Base-by-base conservation (phyloP, 1,140 invertebrate genomes). In the Bombyx mandarina region DNA sequence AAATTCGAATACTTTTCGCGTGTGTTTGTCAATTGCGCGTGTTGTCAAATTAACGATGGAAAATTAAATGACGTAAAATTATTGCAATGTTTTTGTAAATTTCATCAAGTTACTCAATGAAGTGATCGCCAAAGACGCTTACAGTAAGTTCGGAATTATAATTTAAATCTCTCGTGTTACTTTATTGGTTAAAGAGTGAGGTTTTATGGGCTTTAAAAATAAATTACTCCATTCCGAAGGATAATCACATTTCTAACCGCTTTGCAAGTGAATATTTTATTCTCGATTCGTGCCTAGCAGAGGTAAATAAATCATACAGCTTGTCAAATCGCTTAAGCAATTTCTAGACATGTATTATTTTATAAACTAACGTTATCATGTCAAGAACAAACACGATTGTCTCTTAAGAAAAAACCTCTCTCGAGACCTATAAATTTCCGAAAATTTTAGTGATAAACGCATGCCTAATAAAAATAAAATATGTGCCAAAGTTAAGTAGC, bases 121-220 rank as follows among this genome's bases (percentile, higher is more conserved):
- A 35, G 26, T 35, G 26, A 35, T 35, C 26, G 26, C 26, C 26
- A 35, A 35, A 35, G 26, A 35, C 26, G 26, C 4, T 35, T 35
- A 35, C 26, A 35, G 26, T 35, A 35, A 35, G 26, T 35, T 35
- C 26, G 26, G 26, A 35, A 35, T 5, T 35, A 73, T 75, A 75
- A 75, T 70, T 70, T 54, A 62, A 67, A 67, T 35, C 26, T 35
- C 52, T 72, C 72, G 68, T 68, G 77, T 86, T 85, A 81, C 75
- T 79, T 86, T 86, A 85, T 75, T 75, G 70, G 76, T 79, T 66
- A 71, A 85, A 82, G 76, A 86, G 80, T 86, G 82, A 81, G 77
- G 82, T 77, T 87, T 87, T 87, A 87, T 67, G 82, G 78, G 79
- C 82, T 72, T 84, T 85, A 74, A 85, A 83, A 84, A 81, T 85